Evolutionary conservation across 2,888 invertebrate species (phyloP).

Genomic region (Ceraclea dissimilis): DNA sequence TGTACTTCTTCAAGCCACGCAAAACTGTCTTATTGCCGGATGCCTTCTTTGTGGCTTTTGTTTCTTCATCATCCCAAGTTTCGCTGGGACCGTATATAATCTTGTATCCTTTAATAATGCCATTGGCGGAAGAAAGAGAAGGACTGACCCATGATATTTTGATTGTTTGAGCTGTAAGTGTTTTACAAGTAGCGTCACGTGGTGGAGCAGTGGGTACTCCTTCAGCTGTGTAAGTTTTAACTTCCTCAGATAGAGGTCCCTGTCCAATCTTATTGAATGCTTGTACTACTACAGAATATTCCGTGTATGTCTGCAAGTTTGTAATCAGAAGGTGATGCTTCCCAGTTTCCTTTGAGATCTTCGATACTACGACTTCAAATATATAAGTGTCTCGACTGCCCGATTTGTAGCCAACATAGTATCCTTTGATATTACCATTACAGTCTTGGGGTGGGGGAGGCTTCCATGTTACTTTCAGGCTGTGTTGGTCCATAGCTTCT

Average conservation of each 20-base stretch:
- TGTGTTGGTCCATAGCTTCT: constrained; percentile 81
- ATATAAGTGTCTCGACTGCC: constrained; percentile 80
- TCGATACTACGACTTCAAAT: constrained; percentile 87
- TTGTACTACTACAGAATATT: constrained; percentile 92
- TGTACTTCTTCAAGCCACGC: constrained; percentile 90
- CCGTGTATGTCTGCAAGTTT: constrained; percentile 85
- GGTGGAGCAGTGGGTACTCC: constrained; percentile 89
- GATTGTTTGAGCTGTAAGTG: constrained; percentile 89
- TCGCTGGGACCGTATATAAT: constrained; percentile 87
- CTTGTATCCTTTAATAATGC: constrained; percentile 93
- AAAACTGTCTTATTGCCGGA: constrained; percentile 88
- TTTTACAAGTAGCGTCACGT: constrained; percentile 85
- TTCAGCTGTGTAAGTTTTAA: constrained; percentile 88
- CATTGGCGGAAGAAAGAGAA: constrained; percentile 84
- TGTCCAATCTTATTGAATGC: constrained; percentile 92
- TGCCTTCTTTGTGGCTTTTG: constrained; percentile 85
- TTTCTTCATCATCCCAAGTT: constrained; percentile 90
- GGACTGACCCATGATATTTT: constrained; percentile 93
- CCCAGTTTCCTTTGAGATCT: constrained; percentile 85
- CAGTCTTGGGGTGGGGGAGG: constrained; percentile 82
- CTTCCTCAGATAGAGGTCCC: constrained; percentile 83
- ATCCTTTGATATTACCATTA: constrained; percentile 82
- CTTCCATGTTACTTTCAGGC: constrained; percentile 83
- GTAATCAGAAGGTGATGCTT: constrained; percentile 78
- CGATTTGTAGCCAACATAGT: constrained; percentile 84